phyloP scores from a whole-genome alignment of 2,797 vertebrate species.

The Apodemus agrarius region DNA sequence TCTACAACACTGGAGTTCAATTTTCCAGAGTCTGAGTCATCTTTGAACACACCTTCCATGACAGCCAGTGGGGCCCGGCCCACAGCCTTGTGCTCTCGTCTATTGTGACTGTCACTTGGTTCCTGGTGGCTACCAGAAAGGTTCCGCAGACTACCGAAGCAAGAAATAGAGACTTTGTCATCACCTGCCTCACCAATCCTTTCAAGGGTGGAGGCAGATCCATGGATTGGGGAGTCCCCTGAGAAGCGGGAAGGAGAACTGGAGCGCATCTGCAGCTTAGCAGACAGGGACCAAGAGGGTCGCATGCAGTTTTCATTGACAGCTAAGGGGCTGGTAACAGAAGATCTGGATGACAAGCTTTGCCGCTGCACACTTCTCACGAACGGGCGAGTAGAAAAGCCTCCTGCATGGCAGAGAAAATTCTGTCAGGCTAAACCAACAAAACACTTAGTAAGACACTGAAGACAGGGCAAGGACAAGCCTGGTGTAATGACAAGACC shows the following conservation, averaged over 20 bases:
- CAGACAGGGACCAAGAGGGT: slow-evolving; percentile 96
- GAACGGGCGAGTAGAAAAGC: slow-evolving; percentile 97
- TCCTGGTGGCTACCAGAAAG: slow-evolving; percentile 88
- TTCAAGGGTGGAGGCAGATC: slow-evolving; percentile 94
- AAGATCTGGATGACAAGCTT: slow-evolving; percentile 95
- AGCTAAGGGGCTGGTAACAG: slow-evolving; percentile 96
- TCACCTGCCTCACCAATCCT: slow-evolving; percentile 95
- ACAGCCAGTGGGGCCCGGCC: slow-evolving; percentile 94
- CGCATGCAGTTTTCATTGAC: slow-evolving; percentile 93
- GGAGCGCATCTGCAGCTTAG: slow-evolving; percentile 96
- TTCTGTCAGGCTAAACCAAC: neutral
- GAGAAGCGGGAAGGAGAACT: slow-evolving; percentile 96
- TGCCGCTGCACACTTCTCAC: slow-evolving; percentile 98
- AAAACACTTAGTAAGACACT: neutral
- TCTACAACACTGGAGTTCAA: slow-evolving; percentile 86
- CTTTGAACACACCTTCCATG: slow-evolving; percentile 93
- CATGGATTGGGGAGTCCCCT: slow-evolving; percentile 93
- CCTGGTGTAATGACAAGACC: neutral
- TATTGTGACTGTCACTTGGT: slow-evolving; percentile 87
- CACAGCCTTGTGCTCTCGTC: slow-evolving; percentile 91
- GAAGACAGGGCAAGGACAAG: neutral
- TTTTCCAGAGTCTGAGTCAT: slow-evolving; percentile 89
- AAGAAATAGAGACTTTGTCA: slow-evolving; percentile 96
- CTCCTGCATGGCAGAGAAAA: slow-evolving; percentile 88
- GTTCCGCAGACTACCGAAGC: slow-evolving; percentile 92